Percentiles rank a stretch among this genome's conserved stretches.
phyloP scores from a whole-genome alignment of 2,797 vertebrate species.

The Periophthalmus magnuspinnatus region DNA sequence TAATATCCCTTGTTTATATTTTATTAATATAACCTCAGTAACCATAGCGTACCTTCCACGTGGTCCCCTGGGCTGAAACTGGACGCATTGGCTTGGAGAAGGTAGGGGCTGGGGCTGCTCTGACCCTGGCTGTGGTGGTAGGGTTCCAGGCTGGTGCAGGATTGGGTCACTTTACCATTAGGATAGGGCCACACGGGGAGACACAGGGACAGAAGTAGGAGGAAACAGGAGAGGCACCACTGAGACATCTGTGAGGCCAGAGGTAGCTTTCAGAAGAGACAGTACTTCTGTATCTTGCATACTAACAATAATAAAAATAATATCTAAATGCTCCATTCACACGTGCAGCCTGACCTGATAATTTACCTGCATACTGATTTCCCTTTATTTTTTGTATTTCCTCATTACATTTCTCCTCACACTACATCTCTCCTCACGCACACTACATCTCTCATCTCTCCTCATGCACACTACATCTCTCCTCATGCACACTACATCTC shows the following conservation, averaged over 20 bases:
- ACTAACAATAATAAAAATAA: too few species aligned
- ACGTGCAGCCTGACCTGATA: too few species aligned
- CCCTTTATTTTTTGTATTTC: too few species aligned
- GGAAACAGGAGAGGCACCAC: conserved; percentile 8
- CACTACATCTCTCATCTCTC: too few species aligned
- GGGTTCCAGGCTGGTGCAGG: conserved; percentile 45
- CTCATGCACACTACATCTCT: too few species aligned
- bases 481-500: too few species aligned
- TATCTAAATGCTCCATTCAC: too few species aligned
- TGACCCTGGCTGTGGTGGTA: conserved; percentile 13
- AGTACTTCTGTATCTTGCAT: too few species aligned
- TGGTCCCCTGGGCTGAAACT: conserved; percentile 31
- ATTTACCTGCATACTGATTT: too few species aligned
- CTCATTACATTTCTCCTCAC: too few species aligned
- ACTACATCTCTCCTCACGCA: too few species aligned
- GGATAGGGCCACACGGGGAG: conserved; percentile 22
- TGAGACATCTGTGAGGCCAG: conserved; percentile 24
- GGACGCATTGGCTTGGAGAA: conserved; percentile 30
- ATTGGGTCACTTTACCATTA: conserved; percentile 38
- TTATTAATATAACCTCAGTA: neutral
- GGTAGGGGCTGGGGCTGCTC: conserved; percentile 28
- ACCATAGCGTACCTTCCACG: conserved; percentile 28
- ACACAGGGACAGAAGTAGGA: conserved; percentile 22
- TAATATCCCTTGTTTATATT: too few species aligned
- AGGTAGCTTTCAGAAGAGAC: neutral